Evolutionary conservation across 2,113 vertebrate species (phyloP).

Genomic region (Trochalopteron elliotii): DNA sequence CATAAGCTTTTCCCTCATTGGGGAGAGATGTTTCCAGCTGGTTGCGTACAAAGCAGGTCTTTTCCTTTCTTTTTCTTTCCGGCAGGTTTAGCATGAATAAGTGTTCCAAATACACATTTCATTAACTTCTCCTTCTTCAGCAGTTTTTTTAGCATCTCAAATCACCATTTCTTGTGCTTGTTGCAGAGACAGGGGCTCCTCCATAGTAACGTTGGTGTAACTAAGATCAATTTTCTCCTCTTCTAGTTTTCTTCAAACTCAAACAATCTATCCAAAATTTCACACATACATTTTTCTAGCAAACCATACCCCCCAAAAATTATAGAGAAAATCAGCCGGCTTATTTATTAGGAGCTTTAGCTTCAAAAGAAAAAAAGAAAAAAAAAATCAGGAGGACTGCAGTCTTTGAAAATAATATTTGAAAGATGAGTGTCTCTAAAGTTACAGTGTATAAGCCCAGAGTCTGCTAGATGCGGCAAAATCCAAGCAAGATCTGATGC

Average conservation of each 20-base stretch:
- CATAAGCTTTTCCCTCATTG: background rate
- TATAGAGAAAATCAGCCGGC: background rate
- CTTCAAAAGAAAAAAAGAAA: background rate
- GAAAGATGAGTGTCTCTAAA: background rate
- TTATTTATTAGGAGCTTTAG: background rate
- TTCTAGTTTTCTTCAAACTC: background rate
- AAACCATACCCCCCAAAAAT: background rate
- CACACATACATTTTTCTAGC: background rate
- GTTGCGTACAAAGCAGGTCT: background rate
- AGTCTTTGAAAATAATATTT: background rate
- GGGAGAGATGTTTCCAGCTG: background rate
- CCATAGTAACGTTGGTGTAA: background rate
- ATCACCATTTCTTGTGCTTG: background rate
- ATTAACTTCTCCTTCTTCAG: slow-evolving; percentile 5
- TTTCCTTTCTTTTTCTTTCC: slow-evolving; percentile 17
- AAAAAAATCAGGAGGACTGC: background rate
- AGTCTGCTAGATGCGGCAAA: background rate
- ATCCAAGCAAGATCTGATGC: background rate
- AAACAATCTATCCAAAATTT: background rate
- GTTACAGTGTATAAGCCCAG: background rate
- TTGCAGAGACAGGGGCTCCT: background rate
- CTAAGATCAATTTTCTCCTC: background rate
- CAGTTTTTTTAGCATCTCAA: background rate
- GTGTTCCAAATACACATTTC: slow-evolving; percentile 32
- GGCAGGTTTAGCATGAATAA: slow-evolving; percentile 1